Conservation (phyloP, 2,113 vertebrate species). For the Malaclemys terrapin region DNA sequence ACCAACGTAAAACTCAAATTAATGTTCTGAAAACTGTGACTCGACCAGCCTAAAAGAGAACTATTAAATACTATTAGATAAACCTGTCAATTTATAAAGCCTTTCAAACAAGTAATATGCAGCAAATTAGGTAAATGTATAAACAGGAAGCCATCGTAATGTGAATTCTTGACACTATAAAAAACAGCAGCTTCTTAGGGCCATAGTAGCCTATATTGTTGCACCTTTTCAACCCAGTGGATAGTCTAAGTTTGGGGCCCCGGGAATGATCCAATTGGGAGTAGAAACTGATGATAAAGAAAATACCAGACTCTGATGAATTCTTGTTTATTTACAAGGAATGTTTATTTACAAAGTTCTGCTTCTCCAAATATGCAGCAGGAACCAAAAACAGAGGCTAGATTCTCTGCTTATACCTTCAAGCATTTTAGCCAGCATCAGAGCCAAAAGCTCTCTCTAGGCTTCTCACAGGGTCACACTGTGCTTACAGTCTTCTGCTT, state of each 20-base stretch:
- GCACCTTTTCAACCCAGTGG: no score
- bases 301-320: no score
- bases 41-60: background rate
- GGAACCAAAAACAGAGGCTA: no score
- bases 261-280: no score
- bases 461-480: background rate
- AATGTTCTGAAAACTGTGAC: background rate
- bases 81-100: background rate
- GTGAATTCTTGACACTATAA: background rate
- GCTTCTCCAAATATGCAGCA: no score
- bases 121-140: background rate
- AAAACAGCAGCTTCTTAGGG: background rate
- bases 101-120: accelerated
- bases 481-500: background rate
- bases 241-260: no score
- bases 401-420: no score
- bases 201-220: background rate
- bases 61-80: slow-evolving; percentile 40
- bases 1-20: slow-evolving; percentile 45
- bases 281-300: no score
- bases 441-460: background rate
- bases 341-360: no score
- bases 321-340: no score
- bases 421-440: background rate
- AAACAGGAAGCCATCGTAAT: background rate